Percentiles rank a stretch among this genome's conserved stretches.
phyloP scores from a whole-genome alignment of 2,888 invertebrate genomes.

The Sycophila texana region DNA sequence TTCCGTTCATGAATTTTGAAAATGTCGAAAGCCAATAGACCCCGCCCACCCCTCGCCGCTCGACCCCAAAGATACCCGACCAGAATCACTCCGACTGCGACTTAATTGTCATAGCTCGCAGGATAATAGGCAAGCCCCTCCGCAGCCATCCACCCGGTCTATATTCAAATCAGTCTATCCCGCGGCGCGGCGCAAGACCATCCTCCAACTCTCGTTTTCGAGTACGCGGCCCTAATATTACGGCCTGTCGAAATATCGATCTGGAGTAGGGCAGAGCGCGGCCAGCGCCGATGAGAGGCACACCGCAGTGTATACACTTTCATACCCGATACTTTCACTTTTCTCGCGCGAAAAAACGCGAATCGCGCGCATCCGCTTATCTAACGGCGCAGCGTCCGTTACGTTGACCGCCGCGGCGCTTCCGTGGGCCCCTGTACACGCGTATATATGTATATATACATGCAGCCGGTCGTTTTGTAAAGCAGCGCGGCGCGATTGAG shows the following conservation, averaged over 20 bases:
- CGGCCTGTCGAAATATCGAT: constrained; percentile 38
- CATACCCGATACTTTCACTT: constrained; percentile 5
- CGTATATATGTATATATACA: background rate
- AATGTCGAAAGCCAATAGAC: background rate
- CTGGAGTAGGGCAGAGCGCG: background rate
- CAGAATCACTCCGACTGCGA: background rate
- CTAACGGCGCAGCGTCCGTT: too few species aligned
- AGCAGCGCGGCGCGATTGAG: too few species aligned
- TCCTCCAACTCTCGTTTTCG: constrained; percentile 13
- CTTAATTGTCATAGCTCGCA: constrained; percentile 21
- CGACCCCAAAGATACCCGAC: too few species aligned
- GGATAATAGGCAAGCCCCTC: background rate
- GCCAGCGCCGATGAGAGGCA: too few species aligned
- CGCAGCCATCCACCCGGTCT: constrained; percentile 29
- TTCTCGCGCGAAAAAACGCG: background rate
- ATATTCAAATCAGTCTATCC: constrained; percentile 51
- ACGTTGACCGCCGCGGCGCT: background rate
- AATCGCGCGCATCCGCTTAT: background rate
- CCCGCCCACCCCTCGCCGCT: too few species aligned
- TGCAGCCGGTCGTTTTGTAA: background rate
- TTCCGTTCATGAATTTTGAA: background rate
- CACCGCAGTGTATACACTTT: too few species aligned
- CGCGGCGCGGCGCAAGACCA: constrained; percentile 17
- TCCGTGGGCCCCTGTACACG: background rate
- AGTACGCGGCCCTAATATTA: background rate